These are phyloP conservation scores for Caenorhabditis parvicauda DNA, from an alignment of 2,888 invertebrate species.

Conservation along the genomic window DNA sequence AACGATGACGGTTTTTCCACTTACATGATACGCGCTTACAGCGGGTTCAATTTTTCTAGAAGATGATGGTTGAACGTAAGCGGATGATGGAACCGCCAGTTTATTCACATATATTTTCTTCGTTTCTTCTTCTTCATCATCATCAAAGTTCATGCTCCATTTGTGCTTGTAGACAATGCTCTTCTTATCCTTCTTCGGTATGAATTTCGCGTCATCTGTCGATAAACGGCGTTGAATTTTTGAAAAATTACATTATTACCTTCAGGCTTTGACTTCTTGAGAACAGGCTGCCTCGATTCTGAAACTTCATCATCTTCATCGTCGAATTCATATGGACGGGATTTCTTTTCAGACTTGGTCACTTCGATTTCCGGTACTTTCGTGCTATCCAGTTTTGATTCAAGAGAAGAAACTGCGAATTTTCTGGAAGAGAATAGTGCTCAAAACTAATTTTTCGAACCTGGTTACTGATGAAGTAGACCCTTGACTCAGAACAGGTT, in stretches of 20 bases:
- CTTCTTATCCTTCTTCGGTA: slow-evolving; percentile 26
- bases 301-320: slow-evolving; percentile 4
- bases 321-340: slow-evolving; percentile 13
- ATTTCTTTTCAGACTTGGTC: background rate
- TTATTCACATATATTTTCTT: background rate
- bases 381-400: slow-evolving; percentile 8
- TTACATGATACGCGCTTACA: slow-evolving; percentile 6
- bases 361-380: background rate
- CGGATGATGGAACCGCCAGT: background rate
- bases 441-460: too few relatives aligned
- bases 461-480: slow-evolving; percentile 16
- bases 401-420: background rate
- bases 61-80: background rate
- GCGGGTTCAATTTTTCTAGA: slow-evolving; percentile 1
- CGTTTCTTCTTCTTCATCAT: slow-evolving; percentile 19
- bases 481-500: slow-evolving; percentile 16
- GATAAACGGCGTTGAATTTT: background rate
- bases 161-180: slow-evolving; percentile 41
- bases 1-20: too few relatives aligned
- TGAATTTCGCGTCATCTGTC: slow-evolving; percentile 22
- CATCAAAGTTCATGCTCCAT: slow-evolving; percentile 32
- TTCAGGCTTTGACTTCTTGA: slow-evolving; percentile 17
- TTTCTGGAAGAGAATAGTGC: background rate
- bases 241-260: background rate
- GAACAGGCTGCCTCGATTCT: slow-evolving; percentile 7